Base-by-base conservation (phyloP, 2,113 vertebrate species). In the Chroicocephalus ridibundus region DNA sequence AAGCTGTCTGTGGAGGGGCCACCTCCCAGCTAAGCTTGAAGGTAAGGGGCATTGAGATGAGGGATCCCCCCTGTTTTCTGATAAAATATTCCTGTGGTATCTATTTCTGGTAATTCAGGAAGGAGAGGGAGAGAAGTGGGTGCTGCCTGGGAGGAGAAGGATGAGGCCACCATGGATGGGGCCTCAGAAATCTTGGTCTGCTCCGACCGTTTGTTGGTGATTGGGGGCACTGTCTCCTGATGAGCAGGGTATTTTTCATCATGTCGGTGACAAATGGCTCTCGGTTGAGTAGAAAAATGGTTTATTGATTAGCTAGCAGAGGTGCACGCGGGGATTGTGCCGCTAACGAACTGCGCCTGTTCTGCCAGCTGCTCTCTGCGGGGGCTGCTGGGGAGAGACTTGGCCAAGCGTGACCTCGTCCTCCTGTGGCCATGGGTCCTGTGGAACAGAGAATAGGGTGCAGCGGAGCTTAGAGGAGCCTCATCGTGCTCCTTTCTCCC, bases 301-400 rank as follows among this genome's bases (percentile, higher is more conserved):
- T 86, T 96, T 95, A 92, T 95, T 91, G 96, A 94, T 95, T 13
- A 51, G 51, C 40, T 75, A 62, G 85, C 90, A 90, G 86, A 76
- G 69, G 69, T 15, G 69, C 44, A 36, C 0, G 0, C 0, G 0
- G 76, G 82, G 79, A 25, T 13, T 19, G 84, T 29, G 58, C 61
- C 0, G 3, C 51, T 62, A 6, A 77, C 1, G 0, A 46, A 42
- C 27, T 1, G 32, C 10, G 81, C 70, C 68, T 11, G 22, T 2
- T 77, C 52, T n/a, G 49, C 42, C 25, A 36, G 61, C 88, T 8
- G 25, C 68, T 80, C n/a, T 25, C 54, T 14, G 76, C 0, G 0
- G 10, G 4, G 17, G 14, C 66, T 24, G 34, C 47, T n/a, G 55
- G 26, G 61, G 54, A 62, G 17, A 49, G 6, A 27, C 34, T 34